phyloP scores from a whole-genome alignment of 2,888 invertebrate species.

The Drosophila picticornis region DNA sequence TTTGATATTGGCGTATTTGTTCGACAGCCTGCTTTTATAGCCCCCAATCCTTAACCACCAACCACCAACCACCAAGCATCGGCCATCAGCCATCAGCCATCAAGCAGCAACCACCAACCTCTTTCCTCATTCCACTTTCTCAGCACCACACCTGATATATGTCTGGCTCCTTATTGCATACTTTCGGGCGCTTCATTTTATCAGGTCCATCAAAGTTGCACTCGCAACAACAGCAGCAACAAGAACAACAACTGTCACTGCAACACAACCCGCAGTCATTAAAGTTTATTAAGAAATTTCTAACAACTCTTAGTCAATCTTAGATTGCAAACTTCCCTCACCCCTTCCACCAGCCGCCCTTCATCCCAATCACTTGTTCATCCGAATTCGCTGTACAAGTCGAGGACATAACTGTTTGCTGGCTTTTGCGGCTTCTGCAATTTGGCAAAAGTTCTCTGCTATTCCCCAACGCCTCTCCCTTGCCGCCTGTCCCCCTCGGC shows the following conservation, averaged over 20 bases:
- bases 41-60: not conserved
- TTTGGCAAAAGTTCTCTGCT: constrained; percentile 43
- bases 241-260: constrained; percentile 35
- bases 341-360: not conserved
- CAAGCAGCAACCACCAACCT: not conserved
- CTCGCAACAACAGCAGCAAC: constrained; percentile 6
- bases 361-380: not conserved
- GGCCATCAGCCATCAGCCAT: not conserved
- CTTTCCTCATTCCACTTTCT: not conserved
- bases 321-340: constrained; percentile 13
- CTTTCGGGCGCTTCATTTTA: constrained; percentile 60
- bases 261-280: constrained; percentile 75
- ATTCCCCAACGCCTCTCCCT: not conserved
- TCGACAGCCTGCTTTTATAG: constrained; percentile 41
- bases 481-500: not conserved
- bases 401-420: constrained; percentile 51
- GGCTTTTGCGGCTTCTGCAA: constrained; percentile 56
- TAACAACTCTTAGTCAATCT: constrained; percentile 56
- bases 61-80: not conserved
- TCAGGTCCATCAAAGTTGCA: constrained; percentile 73
- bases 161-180: constrained; percentile 55
- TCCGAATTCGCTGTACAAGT: constrained; percentile 33
- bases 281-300: constrained; percentile 77
- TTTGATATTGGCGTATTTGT: constrained; percentile 46
- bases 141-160: not conserved